Evolutionary conservation across 2,797 vertebrate species (phyloP).

Genomic region (Cossypha niveicapilla): DNA sequence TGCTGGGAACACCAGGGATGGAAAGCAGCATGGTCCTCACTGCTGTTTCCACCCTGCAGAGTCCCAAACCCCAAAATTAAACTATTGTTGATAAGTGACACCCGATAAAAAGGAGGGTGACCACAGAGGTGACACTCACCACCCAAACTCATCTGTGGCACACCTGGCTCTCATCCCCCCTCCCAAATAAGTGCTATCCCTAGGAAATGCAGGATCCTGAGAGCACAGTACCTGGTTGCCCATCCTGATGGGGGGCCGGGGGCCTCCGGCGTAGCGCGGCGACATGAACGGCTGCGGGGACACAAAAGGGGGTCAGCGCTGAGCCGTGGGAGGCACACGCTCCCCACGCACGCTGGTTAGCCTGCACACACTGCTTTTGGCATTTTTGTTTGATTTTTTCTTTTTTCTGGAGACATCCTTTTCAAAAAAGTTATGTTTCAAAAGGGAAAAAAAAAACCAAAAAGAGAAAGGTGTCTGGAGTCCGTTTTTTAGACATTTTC

Average conservation of each 20-base stretch:
- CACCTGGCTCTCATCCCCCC: not conserved
- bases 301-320: constrained; percentile 71
- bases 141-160: not conserved
- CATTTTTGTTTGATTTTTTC: not conserved
- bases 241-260: constrained; percentile 97
- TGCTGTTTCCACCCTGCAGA: not conserved
- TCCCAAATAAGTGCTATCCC: not conserved
- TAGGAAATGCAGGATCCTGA: not conserved
- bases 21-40: not conserved
- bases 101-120: not conserved
- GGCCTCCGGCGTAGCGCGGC: constrained; percentile 93
- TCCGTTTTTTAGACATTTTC: constrained; percentile 7
- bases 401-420: constrained; percentile 24
- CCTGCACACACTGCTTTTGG: not conserved
- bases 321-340: constrained; percentile 55
- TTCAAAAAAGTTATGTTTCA: not conserved
- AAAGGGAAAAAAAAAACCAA: not conserved
- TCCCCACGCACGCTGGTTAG: constrained; percentile 40
- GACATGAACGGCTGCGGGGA: constrained; percentile 96
- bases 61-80: not conserved
- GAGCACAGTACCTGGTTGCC: constrained; percentile 88
- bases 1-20: not conserved
- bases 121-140: accelerated
- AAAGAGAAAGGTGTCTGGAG: constrained; percentile 4
- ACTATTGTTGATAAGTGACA: not conserved